Conservation (phyloP, 2,797 vertebrate species). For the Odontamblyopus lacepedii region DNA sequence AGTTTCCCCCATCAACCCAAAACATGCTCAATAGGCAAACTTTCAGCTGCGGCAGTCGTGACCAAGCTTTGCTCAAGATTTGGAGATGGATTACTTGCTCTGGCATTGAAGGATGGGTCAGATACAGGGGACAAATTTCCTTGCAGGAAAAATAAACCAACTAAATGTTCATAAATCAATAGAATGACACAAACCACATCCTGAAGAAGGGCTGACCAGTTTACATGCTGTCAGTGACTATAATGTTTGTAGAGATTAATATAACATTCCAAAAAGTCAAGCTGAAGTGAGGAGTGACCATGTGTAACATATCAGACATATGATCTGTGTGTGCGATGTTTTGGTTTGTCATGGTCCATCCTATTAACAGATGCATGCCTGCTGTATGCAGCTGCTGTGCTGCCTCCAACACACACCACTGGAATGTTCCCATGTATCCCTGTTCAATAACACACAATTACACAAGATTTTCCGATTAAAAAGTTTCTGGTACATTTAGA, state of each 20-base stretch:
- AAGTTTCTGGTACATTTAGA: not conserved
- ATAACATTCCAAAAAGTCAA: not conserved
- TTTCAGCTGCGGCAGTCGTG: too few relatives aligned
- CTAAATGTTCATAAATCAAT: conserved; percentile 10
- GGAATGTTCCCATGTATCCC: conserved; percentile 71
- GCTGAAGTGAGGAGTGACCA: conserved; percentile 5
- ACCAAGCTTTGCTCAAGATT: too few relatives aligned
- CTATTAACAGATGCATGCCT: conserved; percentile 57
- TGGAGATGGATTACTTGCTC: too few relatives aligned
- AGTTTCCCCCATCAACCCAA: too few relatives aligned
- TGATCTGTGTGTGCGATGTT: conserved; percentile 43
- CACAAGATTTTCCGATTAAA: conserved; percentile 5
- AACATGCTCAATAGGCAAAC: too few relatives aligned
- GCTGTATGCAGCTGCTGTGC: conserved; percentile 66
- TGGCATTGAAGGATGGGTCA: too few relatives aligned
- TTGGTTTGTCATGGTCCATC: conserved; percentile 50
- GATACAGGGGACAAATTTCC: too few relatives aligned
- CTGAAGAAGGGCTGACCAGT: not conserved
- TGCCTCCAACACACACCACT: conserved; percentile 58
- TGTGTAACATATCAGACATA: conserved; percentile 28
- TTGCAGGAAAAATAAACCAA: not conserved
- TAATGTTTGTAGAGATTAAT: not conserved
- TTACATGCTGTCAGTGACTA: not conserved
- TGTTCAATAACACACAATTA: conserved; percentile 43
- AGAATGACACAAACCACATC: not conserved